Evolutionary conservation across 2,888 invertebrate genomes (phyloP).

Genomic region (Cistogaster globosa): DNA sequence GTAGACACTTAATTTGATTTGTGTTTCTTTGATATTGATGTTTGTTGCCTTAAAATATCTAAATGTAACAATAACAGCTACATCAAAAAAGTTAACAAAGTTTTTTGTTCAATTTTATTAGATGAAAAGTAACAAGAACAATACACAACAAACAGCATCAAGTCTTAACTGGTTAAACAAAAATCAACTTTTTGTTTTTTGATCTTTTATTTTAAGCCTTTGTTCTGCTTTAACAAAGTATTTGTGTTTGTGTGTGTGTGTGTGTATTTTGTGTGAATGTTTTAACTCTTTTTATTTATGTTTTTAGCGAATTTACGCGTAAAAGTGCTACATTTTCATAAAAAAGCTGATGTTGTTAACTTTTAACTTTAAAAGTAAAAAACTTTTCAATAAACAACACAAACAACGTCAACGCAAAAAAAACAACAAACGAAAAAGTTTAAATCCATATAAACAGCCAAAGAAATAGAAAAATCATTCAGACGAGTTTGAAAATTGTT

Average conservation of each 20-base stretch:
- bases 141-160: slow-evolving; percentile 1
- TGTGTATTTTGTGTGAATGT: background rate
- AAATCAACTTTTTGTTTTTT: slow-evolving; percentile 19
- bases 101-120: slow-evolving; percentile 50
- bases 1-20: slow-evolving; percentile 60
- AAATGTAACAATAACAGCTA: slow-evolving; percentile 21
- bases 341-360: slow-evolving; percentile 36
- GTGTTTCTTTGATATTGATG: slow-evolving; percentile 23
- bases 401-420: background rate
- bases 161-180: slow-evolving; percentile 20
- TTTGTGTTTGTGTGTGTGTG: background rate
- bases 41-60: slow-evolving; percentile 28
- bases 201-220: slow-evolving; percentile 28
- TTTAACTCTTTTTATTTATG: slow-evolving; percentile 25
- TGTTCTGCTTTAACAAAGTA: background rate
- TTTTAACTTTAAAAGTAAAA: slow-evolving; percentile 46
- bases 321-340: slow-evolving; percentile 46
- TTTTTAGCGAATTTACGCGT: slow-evolving; percentile 56
- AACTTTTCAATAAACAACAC: slow-evolving; percentile 31
- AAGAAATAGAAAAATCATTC: slow-evolving; percentile 7
- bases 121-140: slow-evolving; percentile 33
- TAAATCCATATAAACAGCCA: slow-evolving; percentile 26
- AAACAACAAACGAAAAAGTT: slow-evolving; percentile 2
- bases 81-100: slow-evolving; percentile 37
- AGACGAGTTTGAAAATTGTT: slow-evolving; percentile 16